Conservation (phyloP, 2,797 vertebrate species). For the Scyliorhinus canicula region DNA sequence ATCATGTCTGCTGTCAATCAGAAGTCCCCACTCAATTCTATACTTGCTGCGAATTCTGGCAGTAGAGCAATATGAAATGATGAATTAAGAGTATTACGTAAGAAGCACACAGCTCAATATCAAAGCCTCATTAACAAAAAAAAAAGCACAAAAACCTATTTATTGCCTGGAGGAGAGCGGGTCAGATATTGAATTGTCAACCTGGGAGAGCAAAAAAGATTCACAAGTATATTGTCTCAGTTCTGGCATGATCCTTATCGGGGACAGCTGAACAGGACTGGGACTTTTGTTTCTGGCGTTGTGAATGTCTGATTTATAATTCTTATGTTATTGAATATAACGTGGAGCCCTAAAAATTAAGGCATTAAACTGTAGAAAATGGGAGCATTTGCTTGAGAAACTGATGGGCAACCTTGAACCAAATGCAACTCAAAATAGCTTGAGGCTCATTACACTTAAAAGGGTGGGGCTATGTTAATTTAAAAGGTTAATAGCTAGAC, state of each 20-base stretch:
- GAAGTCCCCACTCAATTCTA: background rate
- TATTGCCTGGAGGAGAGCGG: background rate
- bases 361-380: no score
- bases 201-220: background rate
- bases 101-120: conserved; percentile 25
- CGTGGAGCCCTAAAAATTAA: no score
- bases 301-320: no score
- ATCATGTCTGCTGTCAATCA: background rate
- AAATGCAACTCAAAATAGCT: no score
- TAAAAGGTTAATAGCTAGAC: background rate
- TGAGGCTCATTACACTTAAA: no score
- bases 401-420: no score
- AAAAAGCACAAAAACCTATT: background rate
- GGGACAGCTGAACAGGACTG: background rate
- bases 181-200: background rate
- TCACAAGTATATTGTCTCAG: background rate
- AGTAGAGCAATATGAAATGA: background rate
- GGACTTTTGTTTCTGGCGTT: background rate
- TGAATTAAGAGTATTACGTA: conserved; percentile 12
- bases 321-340: no score
- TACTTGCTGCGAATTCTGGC: background rate
- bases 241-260: background rate
- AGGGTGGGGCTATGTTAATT: no score
- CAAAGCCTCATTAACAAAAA: background rate
- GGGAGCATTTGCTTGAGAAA: no score